Percentiles rank a stretch among this genome's conserved stretches.
Conservation (phyloP, 2,888 invertebrate species). For the Magallana nippona region DNA sequence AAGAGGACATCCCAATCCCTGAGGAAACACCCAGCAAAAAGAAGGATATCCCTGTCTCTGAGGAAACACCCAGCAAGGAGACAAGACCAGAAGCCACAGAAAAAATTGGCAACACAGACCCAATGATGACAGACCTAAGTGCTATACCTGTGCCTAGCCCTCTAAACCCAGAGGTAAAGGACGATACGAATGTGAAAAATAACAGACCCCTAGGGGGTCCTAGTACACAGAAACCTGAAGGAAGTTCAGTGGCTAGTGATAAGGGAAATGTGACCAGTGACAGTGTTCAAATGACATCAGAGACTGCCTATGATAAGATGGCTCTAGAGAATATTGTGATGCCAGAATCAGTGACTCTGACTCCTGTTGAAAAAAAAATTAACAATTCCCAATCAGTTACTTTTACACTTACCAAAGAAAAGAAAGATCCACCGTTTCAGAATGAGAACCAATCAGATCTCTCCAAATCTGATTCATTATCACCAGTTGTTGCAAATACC, state of each 20-base stretch:
- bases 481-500: no score
- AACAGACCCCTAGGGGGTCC: no score
- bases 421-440: neutral
- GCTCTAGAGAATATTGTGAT: neutral
- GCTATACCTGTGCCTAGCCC: neutral
- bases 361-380: no score
- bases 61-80: neutral
- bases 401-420: neutral
- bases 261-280: neutral
- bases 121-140: neutral
- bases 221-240: no score
- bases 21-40: slow-evolving; percentile 1
- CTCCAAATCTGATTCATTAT: no score
- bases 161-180: neutral
- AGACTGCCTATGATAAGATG: neutral
- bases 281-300: neutral
- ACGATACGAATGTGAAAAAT: neutral
- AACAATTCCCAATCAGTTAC: no score
- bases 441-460: no score
- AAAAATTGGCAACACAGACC: neutral
- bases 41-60: neutral
- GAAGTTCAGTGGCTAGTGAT: neutral
- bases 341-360: neutral
- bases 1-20: neutral
- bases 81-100: neutral